Base-by-base conservation (phyloP, 1,140 invertebrate genomes). In the Leptoteleia sp. region DNA sequence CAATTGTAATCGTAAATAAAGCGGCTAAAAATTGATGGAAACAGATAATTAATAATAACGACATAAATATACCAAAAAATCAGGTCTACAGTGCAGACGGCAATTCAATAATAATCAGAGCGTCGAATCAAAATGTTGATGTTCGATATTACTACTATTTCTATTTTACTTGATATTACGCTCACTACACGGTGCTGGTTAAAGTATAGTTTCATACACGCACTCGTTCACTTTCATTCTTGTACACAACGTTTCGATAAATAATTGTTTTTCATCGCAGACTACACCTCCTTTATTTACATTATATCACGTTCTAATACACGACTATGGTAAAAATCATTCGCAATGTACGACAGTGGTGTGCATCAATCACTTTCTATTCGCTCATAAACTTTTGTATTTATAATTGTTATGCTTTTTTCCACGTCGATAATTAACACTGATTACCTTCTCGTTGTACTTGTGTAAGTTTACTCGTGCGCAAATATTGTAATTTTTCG, bases 171-270 rank as follows among this genome's bases (percentile, higher is more conserved):
- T 86, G 81, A 86, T 85, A 84, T 84, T 88, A 84, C 83, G 88
- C 83, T 88, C 85, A 84, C 84, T 89, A 89, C 86, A 86, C 84
- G 85, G 86, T 88, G 84, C 84, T 85, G 85, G 73, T 88, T 88
- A 88, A 84, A 86, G 82, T 88, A 85, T 87, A 83, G 47, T 83
- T 81, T 79, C 78, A 79, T 31, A 40, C 70, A 78, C 61, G 52
- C 50, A 43, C 43, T 77, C 55, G 33, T 52, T 55, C 59, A 22
- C 55, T 64, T 64, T 54, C 43, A 54, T 15, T 16, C 45, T 64
- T 38, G 38, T 52, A 52, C 68, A 59, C 54, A 50, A 65, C 57
- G 40, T 55, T 75, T 79, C 54, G 81, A 72, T 79, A 83, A 85
- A 84, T 83, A 84, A 84, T 85, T 81, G 71, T 84, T 85, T 85